phyloP scores from a whole-genome alignment of 2,113 vertebrate species.

The Lycocorax pyrrhopterus region DNA sequence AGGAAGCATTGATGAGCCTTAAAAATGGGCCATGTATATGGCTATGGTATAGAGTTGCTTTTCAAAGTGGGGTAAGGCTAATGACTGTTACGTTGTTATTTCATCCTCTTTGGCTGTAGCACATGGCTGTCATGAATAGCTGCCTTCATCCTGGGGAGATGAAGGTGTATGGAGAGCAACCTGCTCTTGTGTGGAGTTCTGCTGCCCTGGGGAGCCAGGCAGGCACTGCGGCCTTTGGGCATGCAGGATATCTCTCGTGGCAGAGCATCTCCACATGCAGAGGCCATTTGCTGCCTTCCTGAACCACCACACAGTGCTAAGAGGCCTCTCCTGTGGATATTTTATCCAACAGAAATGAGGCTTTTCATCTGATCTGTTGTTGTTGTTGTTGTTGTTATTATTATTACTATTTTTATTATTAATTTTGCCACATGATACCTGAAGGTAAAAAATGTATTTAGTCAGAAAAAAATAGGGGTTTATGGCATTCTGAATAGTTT shows the following conservation, averaged over 20 bases:
- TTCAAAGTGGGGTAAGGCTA: neutral
- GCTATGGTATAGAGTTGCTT: neutral
- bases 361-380: neutral
- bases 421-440: neutral
- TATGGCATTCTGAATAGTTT: neutral
- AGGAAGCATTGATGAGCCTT: neutral
- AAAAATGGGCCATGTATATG: neutral
- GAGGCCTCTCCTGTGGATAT: neutral
- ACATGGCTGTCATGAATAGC: fast-evolving
- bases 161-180: neutral
- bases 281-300: neutral
- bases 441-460: neutral
- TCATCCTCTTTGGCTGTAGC: neutral
- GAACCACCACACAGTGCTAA: neutral
- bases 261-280: neutral
- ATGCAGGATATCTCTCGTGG: fast-evolving
- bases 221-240: fast-evolving
- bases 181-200: neutral
- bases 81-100: neutral
- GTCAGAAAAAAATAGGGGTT: neutral
- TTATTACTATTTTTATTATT: neutral
- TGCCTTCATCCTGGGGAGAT: neutral
- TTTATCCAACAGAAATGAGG: neutral
- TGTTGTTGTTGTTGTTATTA: neutral
- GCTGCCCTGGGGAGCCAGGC: fast-evolving